These are phyloP conservation scores for Dendrolimus punctatus DNA, from an alignment of 1,140 invertebrate genomes.

Conservation along the genomic window DNA sequence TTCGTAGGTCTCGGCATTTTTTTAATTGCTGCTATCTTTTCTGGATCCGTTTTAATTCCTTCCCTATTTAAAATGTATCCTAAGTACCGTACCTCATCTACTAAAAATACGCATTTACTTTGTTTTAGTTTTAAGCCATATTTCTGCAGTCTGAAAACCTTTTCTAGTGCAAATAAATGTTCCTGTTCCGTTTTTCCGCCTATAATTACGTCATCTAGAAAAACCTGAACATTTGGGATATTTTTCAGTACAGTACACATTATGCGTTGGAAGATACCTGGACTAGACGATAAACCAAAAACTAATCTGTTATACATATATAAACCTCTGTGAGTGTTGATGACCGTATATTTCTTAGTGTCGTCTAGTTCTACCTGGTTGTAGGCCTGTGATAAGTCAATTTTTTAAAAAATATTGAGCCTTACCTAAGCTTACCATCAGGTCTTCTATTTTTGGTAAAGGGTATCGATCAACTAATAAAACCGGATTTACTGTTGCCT, in stretches of 20 bases:
- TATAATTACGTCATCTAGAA: constrained; percentile 7
- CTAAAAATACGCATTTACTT: constrained; percentile 44
- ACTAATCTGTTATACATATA: constrained; percentile 11
- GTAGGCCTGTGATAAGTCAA: constrained; percentile 4
- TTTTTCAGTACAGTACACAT: constrained; percentile 2
- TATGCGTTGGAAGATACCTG: constrained; percentile 7
- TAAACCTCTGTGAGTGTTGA: constrained; percentile 10
- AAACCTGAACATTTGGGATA: constrained; percentile 5
- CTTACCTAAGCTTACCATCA: not conserved
- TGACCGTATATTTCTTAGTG: constrained; percentile 5
- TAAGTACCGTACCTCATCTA: constrained; percentile 33
- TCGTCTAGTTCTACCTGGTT: constrained; percentile 1
- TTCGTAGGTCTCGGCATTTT: constrained; percentile 33
- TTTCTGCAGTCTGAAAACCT: constrained; percentile 1
- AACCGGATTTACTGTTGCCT: too few relatives aligned
- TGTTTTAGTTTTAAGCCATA: constrained; percentile 30
- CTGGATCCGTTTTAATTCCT: constrained; percentile 33
- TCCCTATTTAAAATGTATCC: constrained; percentile 36
- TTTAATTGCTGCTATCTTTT: constrained; percentile 49
- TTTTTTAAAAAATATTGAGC: not conserved
- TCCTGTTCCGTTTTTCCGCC: not conserved
- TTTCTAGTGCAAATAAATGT: constrained; percentile 2
- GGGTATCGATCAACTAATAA: too few relatives aligned
- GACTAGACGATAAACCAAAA: constrained; percentile 7
- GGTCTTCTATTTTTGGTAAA: constrained; percentile 2